A percentile compares a stretch with the other conserved stretches of the same genome.
Evolutionary conservation across 2,888 invertebrate genomes (phyloP).

Genomic region (Sericinus montela): DNA sequence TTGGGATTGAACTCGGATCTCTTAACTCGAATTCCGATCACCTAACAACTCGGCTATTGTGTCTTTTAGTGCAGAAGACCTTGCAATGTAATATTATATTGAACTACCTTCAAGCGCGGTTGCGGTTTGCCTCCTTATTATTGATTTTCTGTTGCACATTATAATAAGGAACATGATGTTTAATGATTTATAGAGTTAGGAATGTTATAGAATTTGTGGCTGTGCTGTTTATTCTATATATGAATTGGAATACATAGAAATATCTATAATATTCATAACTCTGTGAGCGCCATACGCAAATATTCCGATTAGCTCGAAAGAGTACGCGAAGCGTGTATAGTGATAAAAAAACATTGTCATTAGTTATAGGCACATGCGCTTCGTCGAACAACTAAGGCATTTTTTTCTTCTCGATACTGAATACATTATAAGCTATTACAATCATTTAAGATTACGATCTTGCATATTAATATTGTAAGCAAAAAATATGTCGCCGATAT

Average conservation of each 20-base stretch:
- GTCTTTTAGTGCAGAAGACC: too few relatives aligned
- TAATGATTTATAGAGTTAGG: too few relatives aligned
- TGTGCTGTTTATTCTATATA: too few relatives aligned
- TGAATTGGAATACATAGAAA: background rate
- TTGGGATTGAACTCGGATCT: too few relatives aligned
- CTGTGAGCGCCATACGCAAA: background rate
- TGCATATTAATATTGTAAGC: conserved; percentile 47
- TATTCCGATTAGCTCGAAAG: conserved; percentile 13
- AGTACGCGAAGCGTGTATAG: conserved; percentile 2
- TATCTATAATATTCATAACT: background rate
- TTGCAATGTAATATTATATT: too few relatives aligned
- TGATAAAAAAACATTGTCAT: conserved; percentile 40
- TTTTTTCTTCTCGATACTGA: conserved; percentile 50
- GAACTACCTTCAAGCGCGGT: too few relatives aligned
- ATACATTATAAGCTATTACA: conserved; percentile 67
- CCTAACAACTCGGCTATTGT: too few relatives aligned
- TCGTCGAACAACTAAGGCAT: conserved; percentile 2
- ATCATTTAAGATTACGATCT: conserved; percentile 68
- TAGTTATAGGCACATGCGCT: conserved; percentile 26
- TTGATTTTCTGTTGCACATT: too few relatives aligned
- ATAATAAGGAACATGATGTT: too few relatives aligned
- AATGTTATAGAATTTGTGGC: too few relatives aligned
- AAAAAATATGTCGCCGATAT: conserved; percentile 32
- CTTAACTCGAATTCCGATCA: too few relatives aligned
- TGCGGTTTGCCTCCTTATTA: too few relatives aligned